Conservation (phyloP, 2,888 invertebrate genomes). For the Cryptocephalus primarius region DNA sequence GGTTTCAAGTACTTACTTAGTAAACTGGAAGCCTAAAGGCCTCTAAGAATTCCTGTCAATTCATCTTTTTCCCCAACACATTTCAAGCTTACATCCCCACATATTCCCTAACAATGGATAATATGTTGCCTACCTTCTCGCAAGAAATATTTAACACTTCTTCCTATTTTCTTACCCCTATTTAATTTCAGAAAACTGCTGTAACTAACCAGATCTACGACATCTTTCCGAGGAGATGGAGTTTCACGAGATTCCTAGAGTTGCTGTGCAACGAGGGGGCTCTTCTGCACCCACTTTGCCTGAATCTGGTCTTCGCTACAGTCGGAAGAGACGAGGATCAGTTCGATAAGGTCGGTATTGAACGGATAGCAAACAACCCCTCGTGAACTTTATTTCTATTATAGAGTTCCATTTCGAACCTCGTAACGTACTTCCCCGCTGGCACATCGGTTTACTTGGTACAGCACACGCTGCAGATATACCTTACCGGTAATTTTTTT, state of each 20-base stretch:
- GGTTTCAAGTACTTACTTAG: too few relatives aligned
- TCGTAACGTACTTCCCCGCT: conserved; percentile 36
- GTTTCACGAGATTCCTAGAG: conserved; percentile 23
- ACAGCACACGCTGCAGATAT: conserved; percentile 34
- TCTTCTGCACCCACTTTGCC: conserved; percentile 43
- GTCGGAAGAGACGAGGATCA: conserved; percentile 47
- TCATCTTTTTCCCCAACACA: too few relatives aligned
- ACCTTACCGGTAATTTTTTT: conserved; percentile 22
- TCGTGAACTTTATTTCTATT: conserved; percentile 10
- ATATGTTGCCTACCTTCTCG: too few relatives aligned
- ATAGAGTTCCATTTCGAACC: conserved; percentile 26
- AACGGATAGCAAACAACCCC: too few relatives aligned
- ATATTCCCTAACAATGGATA: too few relatives aligned
- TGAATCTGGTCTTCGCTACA: conserved; percentile 47
- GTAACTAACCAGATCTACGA: conserved; percentile 24
- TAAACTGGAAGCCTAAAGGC: too few relatives aligned
- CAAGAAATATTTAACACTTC: too few relatives aligned
- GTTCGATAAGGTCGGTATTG: conserved; percentile 42
- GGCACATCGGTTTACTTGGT: conserved; percentile 41
- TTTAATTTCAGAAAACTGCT: conserved; percentile 19
- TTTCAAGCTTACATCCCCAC: too few relatives aligned
- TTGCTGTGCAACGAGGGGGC: conserved; percentile 38
- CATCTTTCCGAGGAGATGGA: conserved; percentile 28
- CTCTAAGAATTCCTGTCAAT: too few relatives aligned
- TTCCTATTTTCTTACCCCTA: too few relatives aligned